Evolutionary conservation across 2,797 vertebrate genomes (phyloP), one percentile per base, ranked within the genome.

Genomic region (Graptemys geographica): DNA sequence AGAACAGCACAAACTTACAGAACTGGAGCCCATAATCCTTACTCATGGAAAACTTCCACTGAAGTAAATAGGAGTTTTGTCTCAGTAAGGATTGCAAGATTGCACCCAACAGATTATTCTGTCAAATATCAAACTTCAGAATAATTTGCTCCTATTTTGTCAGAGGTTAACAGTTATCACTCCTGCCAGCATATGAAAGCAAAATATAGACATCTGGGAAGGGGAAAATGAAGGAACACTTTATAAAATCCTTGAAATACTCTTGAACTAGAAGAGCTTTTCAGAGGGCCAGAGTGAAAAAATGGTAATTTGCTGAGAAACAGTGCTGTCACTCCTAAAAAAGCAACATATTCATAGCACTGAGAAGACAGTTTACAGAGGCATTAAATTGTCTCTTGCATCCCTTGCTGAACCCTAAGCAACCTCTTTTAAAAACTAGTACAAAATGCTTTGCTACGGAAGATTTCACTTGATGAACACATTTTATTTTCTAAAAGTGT

Each of bases 321-420:
- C 18, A 83, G 49, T 44, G 79, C 72, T 0, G 2, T 52, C 47
- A 74, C 2, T n/a, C 86, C 74, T 93, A 85, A 49, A 93, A 96
- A 90, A 21, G 33, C 31, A 94, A 84, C 49, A 85, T 3, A 33
- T 31, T 33, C 5, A 2, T 47, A 88, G 25, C 21, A 85, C 28
- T 51, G 10, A 78, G 51, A 51, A 85, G 90, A 92, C 8, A 65
- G 41, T 78, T 94, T 57, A 33, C 11, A 90, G 25, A 13, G 69
- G 81, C 37, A 82, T 81, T 80, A 90, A 84, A 81, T 7, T 86
- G 52, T 9, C 86, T 93, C 91, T 78, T 49, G 7, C 93, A 94
- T 85, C 92, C 8, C 78, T 74, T 88, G 80, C 89, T 82, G n/a
- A 93, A 95, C 85, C 28, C 11, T 59, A 94, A 92, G 25, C 13